A percentile compares a stretch with the other conserved stretches of the same genome.
These are phyloP conservation scores for Triops longicaudatus DNA, from an alignment of 1,140 invertebrate genomes.

Conservation along the genomic window DNA sequence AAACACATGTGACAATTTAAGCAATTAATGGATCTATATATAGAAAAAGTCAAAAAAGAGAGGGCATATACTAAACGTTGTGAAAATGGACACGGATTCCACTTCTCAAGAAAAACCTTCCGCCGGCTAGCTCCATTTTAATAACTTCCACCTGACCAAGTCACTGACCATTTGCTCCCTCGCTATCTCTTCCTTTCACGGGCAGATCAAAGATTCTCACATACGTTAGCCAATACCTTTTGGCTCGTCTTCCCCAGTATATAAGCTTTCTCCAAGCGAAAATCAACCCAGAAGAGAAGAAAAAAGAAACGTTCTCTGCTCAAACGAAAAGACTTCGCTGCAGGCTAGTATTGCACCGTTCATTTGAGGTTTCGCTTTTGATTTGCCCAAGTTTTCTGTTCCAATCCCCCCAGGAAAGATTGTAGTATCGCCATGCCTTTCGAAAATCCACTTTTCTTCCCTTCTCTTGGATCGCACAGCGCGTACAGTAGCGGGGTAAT, in stretches of 20 bases:
- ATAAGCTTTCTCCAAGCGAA: neutral
- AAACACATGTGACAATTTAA: neutral
- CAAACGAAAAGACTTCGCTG: neutral
- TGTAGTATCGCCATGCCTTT: neutral
- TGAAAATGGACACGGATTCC: neutral
- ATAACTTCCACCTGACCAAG: constrained; percentile 13
- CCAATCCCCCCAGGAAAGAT: neutral
- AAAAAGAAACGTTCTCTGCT: neutral
- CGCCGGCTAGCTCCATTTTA: neutral
- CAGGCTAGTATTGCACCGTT: neutral
- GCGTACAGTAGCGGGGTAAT: neutral
- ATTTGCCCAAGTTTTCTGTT: neutral
- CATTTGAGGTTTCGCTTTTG: neutral
- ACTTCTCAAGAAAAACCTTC: neutral
- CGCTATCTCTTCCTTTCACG: neutral
- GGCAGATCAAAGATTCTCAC: neutral
- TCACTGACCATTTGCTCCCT: neutral
- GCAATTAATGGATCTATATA: neutral
- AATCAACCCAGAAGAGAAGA: no score
- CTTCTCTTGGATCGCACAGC: neutral
- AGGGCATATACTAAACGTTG: neutral
- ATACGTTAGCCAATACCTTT: neutral
- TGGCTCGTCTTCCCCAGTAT: neutral
- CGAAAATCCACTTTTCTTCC: neutral
- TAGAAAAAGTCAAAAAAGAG: neutral